These are phyloP conservation scores for Pocillopora verrucosa DNA, from an alignment of 64 coral and sea anemone species.

Conservation along the genomic window DNA sequence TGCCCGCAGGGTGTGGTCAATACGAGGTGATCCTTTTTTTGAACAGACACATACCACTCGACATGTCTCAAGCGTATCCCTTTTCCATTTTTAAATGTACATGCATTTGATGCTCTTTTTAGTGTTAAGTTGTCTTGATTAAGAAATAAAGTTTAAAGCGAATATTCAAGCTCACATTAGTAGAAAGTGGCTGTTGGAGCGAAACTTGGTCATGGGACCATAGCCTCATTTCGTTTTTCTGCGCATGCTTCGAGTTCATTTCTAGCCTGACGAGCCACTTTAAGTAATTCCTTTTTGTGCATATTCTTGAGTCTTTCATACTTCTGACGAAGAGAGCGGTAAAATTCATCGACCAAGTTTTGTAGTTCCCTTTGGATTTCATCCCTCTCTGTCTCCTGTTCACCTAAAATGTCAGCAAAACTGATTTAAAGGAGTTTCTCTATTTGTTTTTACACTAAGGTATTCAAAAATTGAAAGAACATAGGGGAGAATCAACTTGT, in stretches of 20 bases:
- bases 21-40: too few relatives aligned
- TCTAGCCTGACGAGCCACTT: background rate
- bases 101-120: too few relatives aligned
- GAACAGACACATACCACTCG: too few relatives aligned
- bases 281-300: background rate
- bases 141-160: too few relatives aligned
- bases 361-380: background rate
- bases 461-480: background rate
- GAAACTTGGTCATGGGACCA: background rate
- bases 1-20: too few relatives aligned
- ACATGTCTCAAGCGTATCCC: too few relatives aligned
- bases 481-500: background rate
- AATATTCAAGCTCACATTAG: too few relatives aligned
- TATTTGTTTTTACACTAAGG: background rate
- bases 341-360: constrained; percentile 14
- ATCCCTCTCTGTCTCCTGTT: background rate
- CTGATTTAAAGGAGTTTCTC: background rate
- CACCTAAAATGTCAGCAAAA: background rate
- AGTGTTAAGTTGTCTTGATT: too few relatives aligned
- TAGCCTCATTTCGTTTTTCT: background rate
- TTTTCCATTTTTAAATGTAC: too few relatives aligned
- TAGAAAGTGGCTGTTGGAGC: background rate
- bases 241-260: background rate
- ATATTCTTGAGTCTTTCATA: background rate
- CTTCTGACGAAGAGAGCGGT: background rate